Conservation (phyloP, 2,888 invertebrate genomes). For the Drepanosiphum platanoidis region DNA sequence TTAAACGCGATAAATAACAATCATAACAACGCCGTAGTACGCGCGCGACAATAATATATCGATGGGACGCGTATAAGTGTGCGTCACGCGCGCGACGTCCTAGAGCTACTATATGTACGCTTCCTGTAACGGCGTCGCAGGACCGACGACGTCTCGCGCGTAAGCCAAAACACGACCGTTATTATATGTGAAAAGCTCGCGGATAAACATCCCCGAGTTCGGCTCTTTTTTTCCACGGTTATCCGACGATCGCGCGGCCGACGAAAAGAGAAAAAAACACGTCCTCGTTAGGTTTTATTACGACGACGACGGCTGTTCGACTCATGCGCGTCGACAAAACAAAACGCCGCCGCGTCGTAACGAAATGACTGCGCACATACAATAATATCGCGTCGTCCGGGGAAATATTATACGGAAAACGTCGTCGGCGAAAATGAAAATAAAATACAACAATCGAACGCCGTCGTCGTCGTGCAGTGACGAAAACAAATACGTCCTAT, state of each 20-base stretch:
- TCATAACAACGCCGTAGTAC: constrained; percentile 43
- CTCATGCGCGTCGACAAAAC: too few relatives aligned
- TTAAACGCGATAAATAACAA: constrained; percentile 51
- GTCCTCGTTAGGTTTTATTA: too few relatives aligned
- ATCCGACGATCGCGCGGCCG: background rate
- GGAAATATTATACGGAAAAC: too few relatives aligned
- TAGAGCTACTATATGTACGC: too few relatives aligned
- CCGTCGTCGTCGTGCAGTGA: background rate
- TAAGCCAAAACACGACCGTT: background rate
- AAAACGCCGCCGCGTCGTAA: background rate
- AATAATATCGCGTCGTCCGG: too few relatives aligned
- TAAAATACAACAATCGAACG: background rate
- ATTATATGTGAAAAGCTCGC: too few relatives aligned
- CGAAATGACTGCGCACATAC: background rate
- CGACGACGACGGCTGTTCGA: too few relatives aligned
- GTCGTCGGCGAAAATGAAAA: background rate
- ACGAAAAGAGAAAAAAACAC: too few relatives aligned
- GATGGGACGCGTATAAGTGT: background rate
- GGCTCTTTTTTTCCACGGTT: too few relatives aligned
- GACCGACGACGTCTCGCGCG: too few relatives aligned
- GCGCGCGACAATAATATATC: constrained; percentile 1
- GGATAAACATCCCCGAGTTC: too few relatives aligned
- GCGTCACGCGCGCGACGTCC: background rate
- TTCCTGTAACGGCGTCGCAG: too few relatives aligned
- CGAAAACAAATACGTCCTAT: background rate